Evolutionary conservation across 2,113 vertebrate species (phyloP).

Genomic region (Periophthalmodon schlosseri): DNA sequence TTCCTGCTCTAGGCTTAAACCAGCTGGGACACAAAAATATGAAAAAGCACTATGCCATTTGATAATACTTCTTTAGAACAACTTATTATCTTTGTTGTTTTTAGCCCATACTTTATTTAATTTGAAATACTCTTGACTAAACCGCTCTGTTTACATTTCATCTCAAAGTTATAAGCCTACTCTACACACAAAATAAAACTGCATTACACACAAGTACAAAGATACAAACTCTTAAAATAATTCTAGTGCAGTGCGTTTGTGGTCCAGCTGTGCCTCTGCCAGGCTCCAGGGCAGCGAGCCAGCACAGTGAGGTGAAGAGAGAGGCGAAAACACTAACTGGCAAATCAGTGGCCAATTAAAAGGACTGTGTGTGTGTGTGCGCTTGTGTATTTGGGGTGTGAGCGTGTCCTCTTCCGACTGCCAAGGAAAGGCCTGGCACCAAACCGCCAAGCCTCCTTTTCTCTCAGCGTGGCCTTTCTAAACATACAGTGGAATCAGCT

Average conservation of each 20-base stretch:
- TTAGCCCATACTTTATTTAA: neutral
- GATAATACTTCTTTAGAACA: neutral
- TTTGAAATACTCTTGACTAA: neutral
- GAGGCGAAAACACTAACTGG: slow-evolving; percentile 62
- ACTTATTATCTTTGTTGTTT: neutral
- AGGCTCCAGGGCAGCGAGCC: slow-evolving; percentile 51
- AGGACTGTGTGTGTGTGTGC: slow-evolving; percentile 33
- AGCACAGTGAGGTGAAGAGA: slow-evolving; percentile 61
- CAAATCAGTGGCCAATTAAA: slow-evolving; percentile 66
- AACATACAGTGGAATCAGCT: slow-evolving; percentile 34
- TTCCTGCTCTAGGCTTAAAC: neutral
- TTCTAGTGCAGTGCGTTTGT: slow-evolving; percentile 24
- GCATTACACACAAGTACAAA: slow-evolving; percentile 5
- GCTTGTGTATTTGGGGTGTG: slow-evolving; percentile 23
- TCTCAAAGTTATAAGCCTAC: neutral
- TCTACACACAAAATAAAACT: neutral
- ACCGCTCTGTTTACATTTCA: neutral
- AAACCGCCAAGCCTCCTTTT: slow-evolving; percentile 53
- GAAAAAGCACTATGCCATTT: neutral
- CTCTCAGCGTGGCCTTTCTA: slow-evolving; percentile 51
- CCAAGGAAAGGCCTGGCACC: slow-evolving; percentile 59
- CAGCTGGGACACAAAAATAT: too few relatives aligned
- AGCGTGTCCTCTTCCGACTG: slow-evolving; percentile 55
- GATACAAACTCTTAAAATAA: slow-evolving; percentile 32
- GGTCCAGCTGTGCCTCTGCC: slow-evolving; percentile 62